Evolutionary conservation across 2,888 invertebrate species (phyloP), one percentile per base, ranked within the genome.

Genomic region (Drosophila dives): DNA sequence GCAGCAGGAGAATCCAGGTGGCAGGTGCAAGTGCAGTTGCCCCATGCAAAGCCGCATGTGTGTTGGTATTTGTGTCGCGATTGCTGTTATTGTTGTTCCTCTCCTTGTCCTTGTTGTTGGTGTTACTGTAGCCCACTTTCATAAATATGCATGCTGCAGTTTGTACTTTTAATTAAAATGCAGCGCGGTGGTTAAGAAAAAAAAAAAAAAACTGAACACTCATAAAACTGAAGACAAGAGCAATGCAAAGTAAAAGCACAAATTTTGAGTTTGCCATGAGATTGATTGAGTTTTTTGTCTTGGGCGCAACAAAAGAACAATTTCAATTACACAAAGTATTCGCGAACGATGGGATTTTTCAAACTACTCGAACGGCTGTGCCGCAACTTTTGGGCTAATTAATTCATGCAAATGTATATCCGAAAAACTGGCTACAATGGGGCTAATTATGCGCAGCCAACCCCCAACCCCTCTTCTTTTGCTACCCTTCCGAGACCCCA

Each of bases 351-450:
- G 72, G 69, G 38, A 23, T 54, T 70, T 75, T 66, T 64, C 32
- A 49, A 64, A 68, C 79, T 72, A 67, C 59, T 72, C 67, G 59
- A 60, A 69, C 63, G 56, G 49, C 48, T 59, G 55, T 64, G 64
- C 64, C 75, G 20, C 77, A 77, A 72, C 89, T 87, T 86, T 90
- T 73, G 74, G 56, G 55, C 90, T 90, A 90, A 89, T 89, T 89
- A 89, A 89, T 90, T 90, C 89, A 89, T 90, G 89, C 87, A 89
- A 90, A 89, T 89, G 80, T 77, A 67, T 54, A 61, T 79, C 73
- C 63, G 38, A 70, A 78, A 75, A 74, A 72, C 55, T 77, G 70
- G 45, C 77, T 70, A 50, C 56, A 83, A 72, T 72, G 75, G 61
- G 72, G 70, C 83, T 86, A 84, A 84, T 84, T 86, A 84, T 84